phyloP scores from a whole-genome alignment of 37 sponge, comb jelly and placozoan species.

The Ephydatia muelleri region DNA sequence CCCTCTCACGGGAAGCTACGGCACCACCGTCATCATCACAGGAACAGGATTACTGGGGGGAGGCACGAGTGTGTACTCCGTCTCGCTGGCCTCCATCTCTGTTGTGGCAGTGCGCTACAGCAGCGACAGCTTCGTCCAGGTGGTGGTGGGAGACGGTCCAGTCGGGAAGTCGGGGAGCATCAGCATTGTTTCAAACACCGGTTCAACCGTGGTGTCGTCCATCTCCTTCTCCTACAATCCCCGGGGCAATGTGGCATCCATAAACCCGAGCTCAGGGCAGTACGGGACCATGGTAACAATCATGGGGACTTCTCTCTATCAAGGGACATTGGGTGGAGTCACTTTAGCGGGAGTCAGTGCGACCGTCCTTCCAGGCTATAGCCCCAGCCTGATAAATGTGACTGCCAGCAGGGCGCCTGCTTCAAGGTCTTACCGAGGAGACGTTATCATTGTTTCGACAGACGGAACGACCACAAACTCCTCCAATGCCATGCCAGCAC shows the following conservation, averaged over 20 bases:
- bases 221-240: constrained; percentile 28
- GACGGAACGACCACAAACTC: constrained; percentile 31
- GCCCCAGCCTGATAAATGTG: constrained; percentile 16
- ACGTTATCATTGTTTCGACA: constrained; percentile 31
- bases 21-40: constrained; percentile 66
- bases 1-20: constrained; percentile 51
- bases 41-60: constrained; percentile 62
- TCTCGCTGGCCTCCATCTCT: constrained; percentile 32
- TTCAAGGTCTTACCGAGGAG: constrained; percentile 26
- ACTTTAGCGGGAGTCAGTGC: constrained; percentile 53
- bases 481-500: background rate
- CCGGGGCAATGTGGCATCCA: constrained; percentile 11
- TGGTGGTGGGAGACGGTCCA: constrained; percentile 42
- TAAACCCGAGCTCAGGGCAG: constrained; percentile 38
- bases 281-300: constrained; percentile 66
- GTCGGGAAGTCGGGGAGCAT: constrained; percentile 18
- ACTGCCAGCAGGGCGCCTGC: constrained; percentile 39
- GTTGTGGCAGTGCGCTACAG: constrained; percentile 16
- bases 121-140: constrained; percentile 39
- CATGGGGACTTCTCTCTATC: constrained; percentile 32
- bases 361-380: background rate
- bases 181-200: constrained; percentile 47
- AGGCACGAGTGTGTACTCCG: constrained; percentile 14
- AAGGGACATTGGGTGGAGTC: constrained; percentile 34
- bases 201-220: constrained; percentile 28